Evolutionary conservation across 92 coral and sea anemone species (phyloP).

Genomic region (Palythoa heliodiscus): DNA sequence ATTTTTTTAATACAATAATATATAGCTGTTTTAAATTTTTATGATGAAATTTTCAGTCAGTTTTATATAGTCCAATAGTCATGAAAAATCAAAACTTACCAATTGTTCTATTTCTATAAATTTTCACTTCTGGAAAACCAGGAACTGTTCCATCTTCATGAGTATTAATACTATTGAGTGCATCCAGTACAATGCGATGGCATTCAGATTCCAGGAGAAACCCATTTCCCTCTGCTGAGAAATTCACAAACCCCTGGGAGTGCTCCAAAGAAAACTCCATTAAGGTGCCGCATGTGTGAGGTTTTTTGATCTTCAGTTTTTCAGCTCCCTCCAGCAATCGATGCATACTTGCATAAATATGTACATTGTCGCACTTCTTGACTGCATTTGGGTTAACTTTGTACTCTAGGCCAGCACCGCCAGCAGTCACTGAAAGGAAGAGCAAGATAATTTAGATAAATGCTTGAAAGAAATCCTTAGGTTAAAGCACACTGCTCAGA

Average conservation of each 20-base stretch:
- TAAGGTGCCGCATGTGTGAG: slow-evolving; percentile 77
- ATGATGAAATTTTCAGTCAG: neutral
- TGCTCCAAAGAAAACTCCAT: slow-evolving; percentile 75
- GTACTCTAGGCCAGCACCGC: slow-evolving; percentile 87
- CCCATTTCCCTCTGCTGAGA: slow-evolving; percentile 70
- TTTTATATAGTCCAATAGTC: neutral
- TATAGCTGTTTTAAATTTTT: no score
- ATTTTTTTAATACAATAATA: no score
- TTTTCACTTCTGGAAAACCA: slow-evolving; percentile 79
- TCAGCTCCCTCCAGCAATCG: slow-evolving; percentile 91
- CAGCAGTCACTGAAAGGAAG: slow-evolving; percentile 58
- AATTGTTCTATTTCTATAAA: slow-evolving; percentile 78
- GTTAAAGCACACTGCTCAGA: no score
- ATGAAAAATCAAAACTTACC: slow-evolving; percentile 50
- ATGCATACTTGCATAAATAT: slow-evolving; percentile 74
- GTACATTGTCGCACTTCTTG: slow-evolving; percentile 90
- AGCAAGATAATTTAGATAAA: no score
- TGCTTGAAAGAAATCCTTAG: slow-evolving; percentile 2
- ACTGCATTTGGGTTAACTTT: slow-evolving; percentile 71
- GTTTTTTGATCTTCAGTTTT: slow-evolving; percentile 75
- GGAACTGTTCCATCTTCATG: slow-evolving; percentile 77
- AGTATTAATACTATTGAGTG: slow-evolving; percentile 71
- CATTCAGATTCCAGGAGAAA: slow-evolving; percentile 76
- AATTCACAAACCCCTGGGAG: slow-evolving; percentile 72
- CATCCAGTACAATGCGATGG: slow-evolving; percentile 70